phyloP scores from a whole-genome alignment of 2,888 invertebrate genomes.

The Drosophila bunnanda region DNA sequence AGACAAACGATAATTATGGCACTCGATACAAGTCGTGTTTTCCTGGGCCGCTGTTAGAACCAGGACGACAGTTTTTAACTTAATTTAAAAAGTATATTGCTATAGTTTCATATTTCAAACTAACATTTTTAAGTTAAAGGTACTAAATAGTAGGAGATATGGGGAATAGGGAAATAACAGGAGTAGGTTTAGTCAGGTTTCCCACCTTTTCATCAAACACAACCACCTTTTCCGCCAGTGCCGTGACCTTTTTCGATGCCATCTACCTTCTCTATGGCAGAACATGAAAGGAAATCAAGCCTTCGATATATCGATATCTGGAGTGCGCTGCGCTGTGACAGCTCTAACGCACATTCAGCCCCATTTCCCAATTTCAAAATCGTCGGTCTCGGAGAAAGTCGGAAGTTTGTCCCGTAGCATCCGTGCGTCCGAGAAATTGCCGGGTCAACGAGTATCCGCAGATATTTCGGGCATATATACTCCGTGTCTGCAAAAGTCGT shows the following conservation, averaged over 20 bases:
- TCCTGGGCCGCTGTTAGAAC: neutral
- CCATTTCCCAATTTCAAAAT: constrained; percentile 4
- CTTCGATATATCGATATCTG: neutral
- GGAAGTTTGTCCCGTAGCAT: constrained; percentile 5
- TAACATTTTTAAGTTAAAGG: neutral
- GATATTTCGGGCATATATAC: neutral
- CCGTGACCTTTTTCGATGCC: neutral
- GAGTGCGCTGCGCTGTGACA: neutral
- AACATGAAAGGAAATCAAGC: neutral
- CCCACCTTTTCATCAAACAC: neutral
- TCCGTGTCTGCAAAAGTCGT: neutral
- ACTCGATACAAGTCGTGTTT: neutral
- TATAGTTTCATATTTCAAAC: neutral
- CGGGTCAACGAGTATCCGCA: constrained; percentile 9
- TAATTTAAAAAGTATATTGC: neutral
- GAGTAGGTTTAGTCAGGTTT: neutral
- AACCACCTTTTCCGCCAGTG: neutral
- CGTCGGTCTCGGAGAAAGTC: constrained; percentile 1
- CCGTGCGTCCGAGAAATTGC: constrained; percentile 4
- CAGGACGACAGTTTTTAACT: neutral
- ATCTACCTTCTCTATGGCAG: neutral
- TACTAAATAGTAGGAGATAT: neutral
- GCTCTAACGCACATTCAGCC: constrained; percentile 1
- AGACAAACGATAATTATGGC: neutral
- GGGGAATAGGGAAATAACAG: too few species aligned